These are phyloP conservation scores for Chloroceryle aenea DNA, from an alignment of 2,113 vertebrate genomes.

Conservation along the genomic window DNA sequence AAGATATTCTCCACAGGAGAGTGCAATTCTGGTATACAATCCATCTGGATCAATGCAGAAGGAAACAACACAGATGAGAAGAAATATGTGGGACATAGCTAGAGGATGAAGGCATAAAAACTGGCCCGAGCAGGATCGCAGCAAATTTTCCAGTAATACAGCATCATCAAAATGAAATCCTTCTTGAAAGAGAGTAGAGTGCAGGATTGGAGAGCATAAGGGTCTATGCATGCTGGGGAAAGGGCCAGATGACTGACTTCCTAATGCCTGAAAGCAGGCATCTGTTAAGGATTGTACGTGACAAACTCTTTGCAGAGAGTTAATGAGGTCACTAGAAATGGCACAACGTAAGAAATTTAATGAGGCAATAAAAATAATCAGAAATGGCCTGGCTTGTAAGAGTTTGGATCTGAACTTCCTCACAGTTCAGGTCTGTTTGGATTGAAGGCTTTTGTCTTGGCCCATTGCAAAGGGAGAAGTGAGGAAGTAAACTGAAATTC, in stretches of 20 bases:
- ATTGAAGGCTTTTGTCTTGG: not conserved
- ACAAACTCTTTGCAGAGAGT: constrained; percentile 42
- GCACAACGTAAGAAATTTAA: constrained; percentile 56
- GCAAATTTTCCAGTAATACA: not conserved
- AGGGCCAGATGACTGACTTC: constrained; percentile 12
- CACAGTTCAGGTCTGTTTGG: constrained; percentile 2
- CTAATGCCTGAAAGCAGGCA: constrained; percentile 42
- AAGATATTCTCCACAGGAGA: constrained; percentile 25
- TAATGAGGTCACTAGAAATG: constrained; percentile 52
- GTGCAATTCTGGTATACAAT: not conserved
- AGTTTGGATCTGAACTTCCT: constrained; percentile 17
- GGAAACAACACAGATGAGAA: constrained; percentile 24
- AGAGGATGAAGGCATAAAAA: constrained; percentile 22
- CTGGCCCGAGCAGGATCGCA: not conserved
- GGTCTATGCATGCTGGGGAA: not conserved
- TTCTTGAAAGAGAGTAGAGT: not conserved
- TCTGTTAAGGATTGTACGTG: constrained; percentile 56
- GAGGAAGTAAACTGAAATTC: not conserved
- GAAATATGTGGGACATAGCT: not conserved
- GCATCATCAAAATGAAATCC: not conserved
- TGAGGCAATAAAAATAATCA: constrained; percentile 59
- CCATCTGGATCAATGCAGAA: constrained; percentile 28
- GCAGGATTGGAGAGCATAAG: not conserved
- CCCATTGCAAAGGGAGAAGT: not conserved
- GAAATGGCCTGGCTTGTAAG: constrained; percentile 2